phyloP scores from a whole-genome alignment of 2,113 vertebrate species.

The Mormoops blainvillei region DNA sequence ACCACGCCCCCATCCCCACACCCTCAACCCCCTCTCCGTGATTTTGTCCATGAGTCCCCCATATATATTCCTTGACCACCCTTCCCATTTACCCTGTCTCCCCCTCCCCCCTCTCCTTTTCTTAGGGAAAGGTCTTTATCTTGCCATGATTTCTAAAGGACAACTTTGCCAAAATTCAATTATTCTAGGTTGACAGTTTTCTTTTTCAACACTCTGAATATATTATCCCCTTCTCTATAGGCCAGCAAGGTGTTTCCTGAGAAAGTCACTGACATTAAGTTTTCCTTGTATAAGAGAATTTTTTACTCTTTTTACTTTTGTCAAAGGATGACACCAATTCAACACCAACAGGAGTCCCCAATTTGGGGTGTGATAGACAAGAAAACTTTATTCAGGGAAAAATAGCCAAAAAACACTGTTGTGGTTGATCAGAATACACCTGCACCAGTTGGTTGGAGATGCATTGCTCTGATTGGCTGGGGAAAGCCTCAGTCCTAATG shows the following conservation, averaged over 20 bases:
- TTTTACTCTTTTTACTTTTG: not conserved
- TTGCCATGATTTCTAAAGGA: not conserved
- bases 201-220: not conserved
- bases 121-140: not conserved
- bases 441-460: not conserved
- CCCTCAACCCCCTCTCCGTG: no score
- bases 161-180: not conserved
- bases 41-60: no score
- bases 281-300: not conserved
- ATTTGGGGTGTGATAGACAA: not conserved
- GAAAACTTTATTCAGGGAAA: not conserved
- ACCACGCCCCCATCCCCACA: no score
- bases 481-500: not conserved
- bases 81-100: no score
- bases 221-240: not conserved
- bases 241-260: not conserved
- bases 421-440: not conserved
- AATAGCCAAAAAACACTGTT: not conserved
- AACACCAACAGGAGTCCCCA: not conserved
- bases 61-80: no score
- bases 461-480: not conserved
- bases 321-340: not conserved
- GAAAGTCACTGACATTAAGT: not conserved
- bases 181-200: not conserved
- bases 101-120: no score